Conservation (phyloP, 2,888 invertebrate species). For the Lacanobia oleracea region DNA sequence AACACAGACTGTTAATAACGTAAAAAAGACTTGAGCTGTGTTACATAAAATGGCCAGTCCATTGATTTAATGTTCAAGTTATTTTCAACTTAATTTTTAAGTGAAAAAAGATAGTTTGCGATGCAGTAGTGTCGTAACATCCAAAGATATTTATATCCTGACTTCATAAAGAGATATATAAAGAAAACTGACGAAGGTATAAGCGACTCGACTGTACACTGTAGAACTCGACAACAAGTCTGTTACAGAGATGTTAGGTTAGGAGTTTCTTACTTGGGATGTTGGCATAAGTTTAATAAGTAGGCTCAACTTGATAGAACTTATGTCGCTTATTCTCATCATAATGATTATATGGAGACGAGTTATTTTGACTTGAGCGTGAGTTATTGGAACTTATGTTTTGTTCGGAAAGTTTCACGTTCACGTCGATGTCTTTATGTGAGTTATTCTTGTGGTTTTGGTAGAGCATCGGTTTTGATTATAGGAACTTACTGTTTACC, state of each 20-base stretch:
- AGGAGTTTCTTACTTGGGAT: slow-evolving; percentile 14
- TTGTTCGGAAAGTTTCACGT: slow-evolving; percentile 12
- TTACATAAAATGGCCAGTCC: background rate
- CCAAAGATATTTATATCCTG: background rate
- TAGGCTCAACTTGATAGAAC: slow-evolving; percentile 29
- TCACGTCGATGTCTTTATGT: background rate
- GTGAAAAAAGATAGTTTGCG: too few species aligned
- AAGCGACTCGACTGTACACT: background rate
- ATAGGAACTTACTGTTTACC: too few species aligned
- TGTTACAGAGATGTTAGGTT: slow-evolving; percentile 2
- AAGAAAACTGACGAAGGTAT: background rate
- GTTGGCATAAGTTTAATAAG: slow-evolving; percentile 30
- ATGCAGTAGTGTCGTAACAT: background rate
- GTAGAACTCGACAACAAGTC: slow-evolving; percentile 25
- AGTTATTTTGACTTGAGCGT: slow-evolving; percentile 1
- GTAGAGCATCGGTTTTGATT: background rate
- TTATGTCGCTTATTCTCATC: slow-evolving; percentile 24
- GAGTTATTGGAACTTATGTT: slow-evolving; percentile 23
- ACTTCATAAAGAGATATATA: background rate
- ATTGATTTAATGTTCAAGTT: background rate
- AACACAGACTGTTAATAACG: too few species aligned
- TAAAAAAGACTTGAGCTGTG: background rate
- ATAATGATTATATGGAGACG: background rate
- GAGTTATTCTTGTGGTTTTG: background rate
- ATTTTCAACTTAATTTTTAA: too few species aligned